Conservation (phyloP, 2,113 vertebrate species). For the Ptychochromis oligacanthus region DNA sequence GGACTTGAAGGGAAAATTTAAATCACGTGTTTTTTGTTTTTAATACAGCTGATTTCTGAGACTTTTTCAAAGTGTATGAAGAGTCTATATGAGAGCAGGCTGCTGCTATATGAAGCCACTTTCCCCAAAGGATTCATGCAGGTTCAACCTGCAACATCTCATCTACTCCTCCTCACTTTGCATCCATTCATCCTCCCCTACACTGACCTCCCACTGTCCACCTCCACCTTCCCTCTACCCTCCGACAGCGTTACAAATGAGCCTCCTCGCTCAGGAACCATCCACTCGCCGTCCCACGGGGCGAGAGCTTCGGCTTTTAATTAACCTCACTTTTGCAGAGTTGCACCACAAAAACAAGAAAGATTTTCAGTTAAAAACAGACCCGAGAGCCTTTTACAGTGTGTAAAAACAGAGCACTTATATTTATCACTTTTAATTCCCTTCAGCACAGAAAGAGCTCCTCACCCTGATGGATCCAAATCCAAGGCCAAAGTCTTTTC, state of each 20-base stretch:
- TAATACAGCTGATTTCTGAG: background rate
- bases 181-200: background rate
- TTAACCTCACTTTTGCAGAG: slow-evolving; percentile 44
- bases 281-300: slow-evolving; percentile 15
- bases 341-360: background rate
- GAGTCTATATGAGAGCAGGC: background rate
- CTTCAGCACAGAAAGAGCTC: background rate
- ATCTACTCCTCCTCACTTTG: background rate
- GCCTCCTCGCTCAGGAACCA: slow-evolving; percentile 3
- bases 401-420: background rate
- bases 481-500: background rate
- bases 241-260: slow-evolving; percentile 35
- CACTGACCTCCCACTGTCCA: background rate
- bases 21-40: background rate
- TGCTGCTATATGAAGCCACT: background rate
- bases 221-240: background rate
- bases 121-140: background rate
- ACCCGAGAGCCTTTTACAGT: background rate
- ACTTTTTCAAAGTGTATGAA: background rate
- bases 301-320: slow-evolving; percentile 18
- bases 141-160: background rate
- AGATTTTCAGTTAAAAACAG: background rate
- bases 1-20: background rate
- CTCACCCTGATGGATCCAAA: background rate
- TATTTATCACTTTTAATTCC: background rate